Conservation (phyloP, 2,888 invertebrate genomes). For the Epistrophe grossulariae region DNA sequence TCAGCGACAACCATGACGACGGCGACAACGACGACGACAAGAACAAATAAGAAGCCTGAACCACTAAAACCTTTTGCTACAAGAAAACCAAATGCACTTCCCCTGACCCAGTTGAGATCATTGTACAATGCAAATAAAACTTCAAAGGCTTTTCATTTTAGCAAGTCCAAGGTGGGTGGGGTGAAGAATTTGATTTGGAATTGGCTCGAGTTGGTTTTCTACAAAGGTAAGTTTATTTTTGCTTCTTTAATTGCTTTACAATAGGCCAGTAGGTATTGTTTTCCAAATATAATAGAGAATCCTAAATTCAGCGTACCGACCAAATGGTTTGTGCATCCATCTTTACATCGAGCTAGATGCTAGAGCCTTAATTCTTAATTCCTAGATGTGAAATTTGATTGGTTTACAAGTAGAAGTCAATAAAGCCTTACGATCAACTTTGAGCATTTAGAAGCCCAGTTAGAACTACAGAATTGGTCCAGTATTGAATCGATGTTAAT, state of each 20-base stretch:
- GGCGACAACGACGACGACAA: background rate
- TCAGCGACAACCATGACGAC: background rate
- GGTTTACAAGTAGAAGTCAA: too few species aligned
- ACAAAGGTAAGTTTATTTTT: slow-evolving; percentile 30
- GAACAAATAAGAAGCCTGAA: background rate
- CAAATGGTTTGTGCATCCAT: too few species aligned
- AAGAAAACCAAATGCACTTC: background rate
- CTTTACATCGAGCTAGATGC: too few species aligned
- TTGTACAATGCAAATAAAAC: slow-evolving; percentile 43
- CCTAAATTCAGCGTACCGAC: too few species aligned
- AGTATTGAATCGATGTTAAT: too few species aligned
- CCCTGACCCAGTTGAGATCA: background rate
- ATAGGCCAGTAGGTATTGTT: too few species aligned
- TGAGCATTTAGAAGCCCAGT: too few species aligned
- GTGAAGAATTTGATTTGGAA: slow-evolving; percentile 43
- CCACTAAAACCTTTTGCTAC: background rate
- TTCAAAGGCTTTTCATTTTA: slow-evolving; percentile 46
- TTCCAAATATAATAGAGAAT: too few species aligned
- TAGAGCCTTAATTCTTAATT: too few species aligned
- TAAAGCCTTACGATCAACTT: too few species aligned
- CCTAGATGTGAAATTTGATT: too few species aligned
- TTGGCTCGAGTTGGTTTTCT: slow-evolving; percentile 44
- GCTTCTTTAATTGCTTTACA: background rate
- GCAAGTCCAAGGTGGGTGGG: slow-evolving; percentile 27
- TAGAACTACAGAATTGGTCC: too few species aligned